A percentile compares a stretch with the other conserved stretches of the same genome.
Evolutionary conservation across 2,113 vertebrate species (phyloP).

Genomic region (Syrrhaptes paradoxus): DNA sequence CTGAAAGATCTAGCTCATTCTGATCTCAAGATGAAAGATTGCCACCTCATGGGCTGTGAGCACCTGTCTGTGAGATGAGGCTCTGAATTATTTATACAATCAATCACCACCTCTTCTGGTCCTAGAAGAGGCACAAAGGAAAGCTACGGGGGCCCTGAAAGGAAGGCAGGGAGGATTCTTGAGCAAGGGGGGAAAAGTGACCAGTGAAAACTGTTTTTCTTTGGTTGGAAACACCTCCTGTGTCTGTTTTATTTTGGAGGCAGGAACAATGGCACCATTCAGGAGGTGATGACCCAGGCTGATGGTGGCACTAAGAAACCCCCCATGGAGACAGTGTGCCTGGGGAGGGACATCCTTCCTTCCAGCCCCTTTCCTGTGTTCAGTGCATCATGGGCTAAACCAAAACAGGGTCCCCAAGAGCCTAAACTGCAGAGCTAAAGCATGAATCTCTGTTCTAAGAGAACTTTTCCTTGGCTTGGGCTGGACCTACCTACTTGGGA

Average conservation of each 20-base stretch:
- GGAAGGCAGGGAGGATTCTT: neutral
- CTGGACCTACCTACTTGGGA: neutral
- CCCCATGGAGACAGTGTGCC: neutral
- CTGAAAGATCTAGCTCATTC: conserved; percentile 39
- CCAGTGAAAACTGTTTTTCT: conserved; percentile 28
- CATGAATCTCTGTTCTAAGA: neutral
- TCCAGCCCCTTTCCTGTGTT: neutral
- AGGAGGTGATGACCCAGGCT: neutral
- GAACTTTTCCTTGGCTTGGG: neutral
- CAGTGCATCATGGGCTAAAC: neutral
- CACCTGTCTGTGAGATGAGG: conserved; percentile 54
- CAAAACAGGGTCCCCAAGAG: neutral
- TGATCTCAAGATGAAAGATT: conserved; percentile 64
- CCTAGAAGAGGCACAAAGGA: conserved; percentile 52
- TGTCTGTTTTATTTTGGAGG: neutral
- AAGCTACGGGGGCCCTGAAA: conserved; percentile 21
- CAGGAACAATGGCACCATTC: neutral
- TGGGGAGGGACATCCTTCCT: neutral
- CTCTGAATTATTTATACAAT: conserved; percentile 71
- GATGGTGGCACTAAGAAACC: neutral
- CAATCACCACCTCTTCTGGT: conserved; percentile 67
- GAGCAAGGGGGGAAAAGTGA: neutral
- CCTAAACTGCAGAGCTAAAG: neutral
- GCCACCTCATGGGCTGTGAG: conserved; percentile 41
- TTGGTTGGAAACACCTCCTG: neutral